Percentiles rank a stretch among this genome's conserved stretches.
These are phyloP conservation scores for Synanthedon myopaeformis DNA, from an alignment of 2,888 invertebrate species.

Conservation along the genomic window DNA sequence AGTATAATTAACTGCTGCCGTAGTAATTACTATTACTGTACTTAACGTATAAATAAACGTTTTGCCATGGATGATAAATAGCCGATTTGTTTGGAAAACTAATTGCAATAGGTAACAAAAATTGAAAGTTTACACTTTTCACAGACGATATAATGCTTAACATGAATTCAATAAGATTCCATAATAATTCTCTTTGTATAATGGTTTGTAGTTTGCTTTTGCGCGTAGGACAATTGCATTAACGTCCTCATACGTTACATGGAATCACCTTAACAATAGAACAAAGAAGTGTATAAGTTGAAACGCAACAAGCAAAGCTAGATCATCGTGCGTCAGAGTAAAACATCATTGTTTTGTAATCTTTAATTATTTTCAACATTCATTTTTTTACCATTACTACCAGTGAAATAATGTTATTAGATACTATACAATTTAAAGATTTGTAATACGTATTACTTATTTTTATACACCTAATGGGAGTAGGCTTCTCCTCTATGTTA, in stretches of 20 bases:
- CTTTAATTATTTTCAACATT: conserved; percentile 16
- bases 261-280: conserved; percentile 37
- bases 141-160: too few species aligned
- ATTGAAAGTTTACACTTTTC: too few species aligned
- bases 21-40: conserved; percentile 9
- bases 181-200: neutral
- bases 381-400: too few species aligned
- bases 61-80: conserved; percentile 4
- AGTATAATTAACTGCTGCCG: conserved; percentile 11
- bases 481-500: too few species aligned
- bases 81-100: neutral
- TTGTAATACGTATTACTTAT: too few species aligned
- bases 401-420: too few species aligned
- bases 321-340: conserved; percentile 22
- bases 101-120: neutral
- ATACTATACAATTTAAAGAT: too few species aligned
- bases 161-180: neutral
- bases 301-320: conserved; percentile 18
- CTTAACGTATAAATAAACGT: conserved; percentile 12
- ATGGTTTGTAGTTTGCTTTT: neutral
- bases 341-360: conserved; percentile 47
- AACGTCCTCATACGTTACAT: conserved; percentile 28
- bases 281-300: conserved; percentile 40
- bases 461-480: too few species aligned
- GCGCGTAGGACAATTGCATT: conserved; percentile 12